phyloP scores from a whole-genome alignment of 2,797 vertebrate genomes.

The Perodicticus potto region DNA sequence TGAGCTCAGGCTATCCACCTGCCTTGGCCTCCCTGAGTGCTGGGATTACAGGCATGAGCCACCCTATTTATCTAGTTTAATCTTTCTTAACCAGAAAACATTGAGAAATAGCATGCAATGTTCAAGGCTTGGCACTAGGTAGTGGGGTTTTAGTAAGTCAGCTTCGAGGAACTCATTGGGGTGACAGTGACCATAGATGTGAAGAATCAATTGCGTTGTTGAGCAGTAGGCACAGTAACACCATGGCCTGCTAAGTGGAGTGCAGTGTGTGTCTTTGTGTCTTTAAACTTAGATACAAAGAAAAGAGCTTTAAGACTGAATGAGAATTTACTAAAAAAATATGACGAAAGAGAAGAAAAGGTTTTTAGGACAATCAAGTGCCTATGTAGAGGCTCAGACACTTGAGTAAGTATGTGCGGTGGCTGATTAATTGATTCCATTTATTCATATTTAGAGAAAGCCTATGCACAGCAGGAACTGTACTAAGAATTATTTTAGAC shows the following conservation, averaged over 20 bases:
- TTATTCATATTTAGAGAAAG: background rate
- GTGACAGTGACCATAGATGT: background rate
- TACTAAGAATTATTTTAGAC: background rate
- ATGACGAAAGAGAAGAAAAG: background rate
- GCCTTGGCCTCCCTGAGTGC: too few relatives aligned
- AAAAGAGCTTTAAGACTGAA: background rate
- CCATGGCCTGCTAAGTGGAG: background rate
- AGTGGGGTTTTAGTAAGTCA: background rate
- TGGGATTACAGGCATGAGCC: too few relatives aligned
- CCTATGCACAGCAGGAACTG: background rate
- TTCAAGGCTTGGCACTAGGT: background rate
- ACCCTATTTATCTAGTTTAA: background rate
- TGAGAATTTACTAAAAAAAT: background rate
- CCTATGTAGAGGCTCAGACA: background rate
- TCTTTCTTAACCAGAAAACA: background rate
- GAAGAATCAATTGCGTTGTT: background rate
- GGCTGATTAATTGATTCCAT: background rate
- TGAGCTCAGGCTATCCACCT: too few relatives aligned
- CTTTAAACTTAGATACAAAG: background rate
- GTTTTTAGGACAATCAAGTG: background rate
- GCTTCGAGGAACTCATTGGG: background rate
- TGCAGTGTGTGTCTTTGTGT: background rate
- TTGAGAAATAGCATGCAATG: background rate
- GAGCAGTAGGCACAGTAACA: background rate
- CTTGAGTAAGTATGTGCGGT: background rate